Conservation (phyloP, 2,888 invertebrate genomes). For the Microplitis manilae region DNA sequence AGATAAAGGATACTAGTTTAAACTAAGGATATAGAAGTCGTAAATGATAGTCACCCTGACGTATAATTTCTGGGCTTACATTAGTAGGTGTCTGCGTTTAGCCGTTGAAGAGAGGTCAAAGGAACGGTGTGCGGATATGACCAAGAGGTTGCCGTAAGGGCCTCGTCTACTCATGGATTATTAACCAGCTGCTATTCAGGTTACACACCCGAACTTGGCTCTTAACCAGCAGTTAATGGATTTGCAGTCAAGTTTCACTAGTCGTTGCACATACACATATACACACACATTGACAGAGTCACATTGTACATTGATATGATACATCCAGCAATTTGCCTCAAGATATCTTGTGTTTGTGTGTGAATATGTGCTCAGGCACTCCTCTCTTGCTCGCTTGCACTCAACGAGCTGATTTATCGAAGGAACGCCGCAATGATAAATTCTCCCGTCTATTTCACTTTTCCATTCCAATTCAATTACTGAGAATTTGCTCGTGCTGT, state of each 20-base stretch:
- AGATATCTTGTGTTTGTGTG: slow-evolving; percentile 24
- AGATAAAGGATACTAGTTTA: not conserved
- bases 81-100: not conserved
- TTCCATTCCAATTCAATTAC: slow-evolving; percentile 40
- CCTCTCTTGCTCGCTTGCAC: slow-evolving; percentile 26
- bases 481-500: slow-evolving; percentile 29
- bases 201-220: slow-evolving; percentile 35
- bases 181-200: slow-evolving; percentile 42
- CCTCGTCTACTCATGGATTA: slow-evolving; percentile 40
- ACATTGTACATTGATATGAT: not conserved
- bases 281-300: not conserved
- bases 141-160: slow-evolving; percentile 28
- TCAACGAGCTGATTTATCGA: slow-evolving; percentile 39
- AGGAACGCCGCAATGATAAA: slow-evolving; percentile 39
- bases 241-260: slow-evolving; percentile 42
- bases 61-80: slow-evolving; percentile 37
- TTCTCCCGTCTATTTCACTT: slow-evolving; percentile 35
- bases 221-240: slow-evolving; percentile 45
- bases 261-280: slow-evolving; percentile 21
- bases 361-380: slow-evolving; percentile 25
- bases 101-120: slow-evolving; percentile 4
- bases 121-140: slow-evolving; percentile 7
- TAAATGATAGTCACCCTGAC: slow-evolving; percentile 1
- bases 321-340: slow-evolving; percentile 18
- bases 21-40: not conserved